phyloP scores from a whole-genome alignment of 1,140 invertebrate genomes.

The Bactericera cockerelli region DNA sequence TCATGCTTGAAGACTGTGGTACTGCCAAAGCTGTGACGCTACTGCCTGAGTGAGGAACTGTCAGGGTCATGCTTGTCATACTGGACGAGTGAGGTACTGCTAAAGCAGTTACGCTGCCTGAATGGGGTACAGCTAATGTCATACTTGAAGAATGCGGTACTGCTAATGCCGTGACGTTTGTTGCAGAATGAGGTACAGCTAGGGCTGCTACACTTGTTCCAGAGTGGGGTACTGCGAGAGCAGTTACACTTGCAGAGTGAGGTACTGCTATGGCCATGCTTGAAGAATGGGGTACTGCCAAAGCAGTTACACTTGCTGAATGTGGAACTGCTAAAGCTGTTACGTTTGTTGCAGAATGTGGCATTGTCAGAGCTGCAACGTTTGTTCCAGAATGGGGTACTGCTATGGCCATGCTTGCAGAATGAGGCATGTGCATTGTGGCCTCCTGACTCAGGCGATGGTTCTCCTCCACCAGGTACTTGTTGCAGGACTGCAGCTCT shows the following conservation, averaged over 20 bases:
- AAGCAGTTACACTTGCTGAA: conserved; percentile 14
- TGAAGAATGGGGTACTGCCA: conserved; percentile 12
- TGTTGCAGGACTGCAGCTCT: conserved; percentile 54
- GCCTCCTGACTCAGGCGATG: conserved; percentile 48
- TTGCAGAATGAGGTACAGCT: too few species aligned
- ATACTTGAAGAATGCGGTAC: too few species aligned
- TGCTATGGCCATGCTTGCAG: conserved; percentile 14
- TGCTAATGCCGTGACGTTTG: too few species aligned
- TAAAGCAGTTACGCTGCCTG: too few species aligned
- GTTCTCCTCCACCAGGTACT: conserved; percentile 66
- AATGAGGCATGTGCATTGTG: conserved; percentile 16
- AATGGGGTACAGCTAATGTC: too few species aligned
- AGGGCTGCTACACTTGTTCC: too few species aligned
- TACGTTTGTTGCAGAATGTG: conserved; percentile 18
- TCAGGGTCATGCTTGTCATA: conserved; percentile 19
- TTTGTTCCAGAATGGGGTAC: conserved; percentile 9
- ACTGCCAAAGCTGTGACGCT: too few species aligned
- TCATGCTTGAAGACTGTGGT: conserved; percentile 18
- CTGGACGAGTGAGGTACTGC: too few species aligned
- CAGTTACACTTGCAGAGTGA: too few species aligned
- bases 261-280: conserved; percentile 12
- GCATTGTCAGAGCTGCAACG: too few species aligned
- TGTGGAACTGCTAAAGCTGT: conserved; percentile 18
- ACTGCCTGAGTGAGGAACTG: too few species aligned
- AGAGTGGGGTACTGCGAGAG: too few species aligned